Conservation (phyloP, 2,113 vertebrate species). For the Gracilinanus agilis region DNA sequence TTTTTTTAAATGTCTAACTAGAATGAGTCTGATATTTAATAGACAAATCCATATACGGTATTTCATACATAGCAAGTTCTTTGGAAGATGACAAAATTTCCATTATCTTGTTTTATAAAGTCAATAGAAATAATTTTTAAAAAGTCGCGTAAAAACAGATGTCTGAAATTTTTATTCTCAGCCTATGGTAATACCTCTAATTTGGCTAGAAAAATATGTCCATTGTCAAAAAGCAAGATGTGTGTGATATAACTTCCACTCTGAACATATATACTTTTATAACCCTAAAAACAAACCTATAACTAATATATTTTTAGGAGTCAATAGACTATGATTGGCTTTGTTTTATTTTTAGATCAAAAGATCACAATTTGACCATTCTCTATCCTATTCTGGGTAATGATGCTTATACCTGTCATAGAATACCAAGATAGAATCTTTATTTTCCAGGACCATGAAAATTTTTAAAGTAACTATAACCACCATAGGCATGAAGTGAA, state of each 20-base stretch:
- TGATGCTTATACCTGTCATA: slow-evolving; percentile 37
- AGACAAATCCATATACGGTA: neutral
- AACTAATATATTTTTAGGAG: neutral
- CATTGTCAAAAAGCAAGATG: neutral
- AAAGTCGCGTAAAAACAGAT: neutral
- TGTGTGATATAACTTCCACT: neutral
- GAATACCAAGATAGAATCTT: slow-evolving; percentile 39
- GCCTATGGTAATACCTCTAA: neutral
- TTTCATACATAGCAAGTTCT: neutral
- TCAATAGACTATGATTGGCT: neutral
- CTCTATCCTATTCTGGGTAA: neutral
- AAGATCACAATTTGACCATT: neutral
- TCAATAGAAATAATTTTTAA: neutral
- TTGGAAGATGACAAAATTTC: neutral
- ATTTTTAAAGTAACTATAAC: slow-evolving; percentile 42
- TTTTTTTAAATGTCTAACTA: neutral
- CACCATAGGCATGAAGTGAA: neutral
- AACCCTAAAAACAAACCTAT: neutral
- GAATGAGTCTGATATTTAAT: neutral
- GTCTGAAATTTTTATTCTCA: neutral
- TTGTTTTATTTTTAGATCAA: neutral
- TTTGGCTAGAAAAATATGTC: neutral
- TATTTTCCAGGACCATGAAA: slow-evolving; percentile 41
- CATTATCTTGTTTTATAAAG: neutral
- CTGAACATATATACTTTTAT: neutral